These are phyloP conservation scores for Drosophila neonasuta DNA, from an alignment of 2,888 invertebrate genomes.

Conservation along the genomic window DNA sequence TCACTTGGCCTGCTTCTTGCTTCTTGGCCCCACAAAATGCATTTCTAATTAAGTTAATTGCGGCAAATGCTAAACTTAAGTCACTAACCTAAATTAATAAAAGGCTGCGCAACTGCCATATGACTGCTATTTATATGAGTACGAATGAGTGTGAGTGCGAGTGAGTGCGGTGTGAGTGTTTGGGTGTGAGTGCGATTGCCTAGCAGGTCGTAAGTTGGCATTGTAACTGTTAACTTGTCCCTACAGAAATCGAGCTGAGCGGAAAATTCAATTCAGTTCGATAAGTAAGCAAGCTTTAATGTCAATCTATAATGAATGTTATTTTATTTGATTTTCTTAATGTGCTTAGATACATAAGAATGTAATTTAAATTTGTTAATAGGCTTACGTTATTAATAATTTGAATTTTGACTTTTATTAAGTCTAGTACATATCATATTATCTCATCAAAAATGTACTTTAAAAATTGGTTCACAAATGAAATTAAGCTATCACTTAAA, in stretches of 20 bases:
- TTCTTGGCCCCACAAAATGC: constrained; percentile 62
- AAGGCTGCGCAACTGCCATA: constrained; percentile 47
- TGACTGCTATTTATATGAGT: constrained; percentile 16
- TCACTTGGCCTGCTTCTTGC: constrained; percentile 28
- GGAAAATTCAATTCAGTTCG: not conserved
- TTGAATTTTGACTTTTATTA: too few species aligned
- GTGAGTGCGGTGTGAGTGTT: not conserved
- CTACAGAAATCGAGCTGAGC: constrained; percentile 18
- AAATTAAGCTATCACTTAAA: not conserved
- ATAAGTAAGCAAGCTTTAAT: not conserved
- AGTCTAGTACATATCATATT: too few species aligned
- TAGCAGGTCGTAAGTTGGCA: constrained; percentile 23
- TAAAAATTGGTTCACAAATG: too few species aligned
- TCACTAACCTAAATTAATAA: constrained; percentile 77
- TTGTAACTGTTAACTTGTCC: constrained; percentile 9
- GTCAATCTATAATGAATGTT: too few species aligned
- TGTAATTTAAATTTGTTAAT: too few species aligned
- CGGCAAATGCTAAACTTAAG: constrained; percentile 77
- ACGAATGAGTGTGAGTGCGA: constrained; percentile 13
- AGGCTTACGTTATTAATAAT: too few species aligned
- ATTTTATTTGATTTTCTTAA: too few species aligned
- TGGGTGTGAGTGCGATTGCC: constrained; percentile 21
- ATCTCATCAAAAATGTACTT: too few species aligned
- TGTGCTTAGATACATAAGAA: too few species aligned
- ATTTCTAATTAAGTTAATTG: constrained; percentile 80